phyloP scores from a whole-genome alignment of 2,797 vertebrate genomes.

The Notamacropus eugenii region DNA sequence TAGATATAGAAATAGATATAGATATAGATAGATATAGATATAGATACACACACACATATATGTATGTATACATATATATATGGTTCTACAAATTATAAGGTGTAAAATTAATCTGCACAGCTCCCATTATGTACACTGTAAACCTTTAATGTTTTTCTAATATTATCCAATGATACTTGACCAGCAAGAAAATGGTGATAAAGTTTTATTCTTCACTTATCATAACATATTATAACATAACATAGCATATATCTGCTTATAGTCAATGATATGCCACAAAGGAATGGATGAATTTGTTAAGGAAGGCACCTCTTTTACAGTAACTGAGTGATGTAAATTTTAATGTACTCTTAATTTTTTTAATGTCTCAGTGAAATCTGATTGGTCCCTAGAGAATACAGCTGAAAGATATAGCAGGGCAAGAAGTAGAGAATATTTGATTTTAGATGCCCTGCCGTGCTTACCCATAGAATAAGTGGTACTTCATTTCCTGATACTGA shows the following conservation, averaged over 20 bases:
- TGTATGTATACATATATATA: no score
- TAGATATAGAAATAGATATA: no score
- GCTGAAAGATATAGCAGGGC: slow-evolving; percentile 34
- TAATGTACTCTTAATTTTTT: slow-evolving; percentile 19
- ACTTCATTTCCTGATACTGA: slow-evolving; percentile 1
- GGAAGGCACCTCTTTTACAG: slow-evolving; percentile 12
- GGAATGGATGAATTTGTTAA: background rate
- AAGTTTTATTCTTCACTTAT: background rate
- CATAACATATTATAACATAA: background rate
- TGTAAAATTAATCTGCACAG: background rate
- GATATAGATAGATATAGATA: no score
- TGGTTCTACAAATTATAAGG: background rate
- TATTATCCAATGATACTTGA: background rate
- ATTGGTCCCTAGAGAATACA: background rate
- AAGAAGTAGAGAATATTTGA: slow-evolving; percentile 45
- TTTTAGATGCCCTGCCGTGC: slow-evolving; percentile 31
- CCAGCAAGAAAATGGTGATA: background rate
- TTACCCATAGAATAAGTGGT: slow-evolving; percentile 67
- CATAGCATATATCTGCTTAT: background rate
- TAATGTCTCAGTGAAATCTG: background rate
- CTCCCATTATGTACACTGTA: background rate
- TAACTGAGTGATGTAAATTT: slow-evolving; percentile 12
- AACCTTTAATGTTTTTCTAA: background rate
- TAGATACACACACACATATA: no score
- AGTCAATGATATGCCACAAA: background rate